Evolutionary conservation across 1,140 invertebrate genomes (phyloP), one percentile per base, ranked within the genome.

Genomic region (Dinothrombium tinctorium): DNA sequence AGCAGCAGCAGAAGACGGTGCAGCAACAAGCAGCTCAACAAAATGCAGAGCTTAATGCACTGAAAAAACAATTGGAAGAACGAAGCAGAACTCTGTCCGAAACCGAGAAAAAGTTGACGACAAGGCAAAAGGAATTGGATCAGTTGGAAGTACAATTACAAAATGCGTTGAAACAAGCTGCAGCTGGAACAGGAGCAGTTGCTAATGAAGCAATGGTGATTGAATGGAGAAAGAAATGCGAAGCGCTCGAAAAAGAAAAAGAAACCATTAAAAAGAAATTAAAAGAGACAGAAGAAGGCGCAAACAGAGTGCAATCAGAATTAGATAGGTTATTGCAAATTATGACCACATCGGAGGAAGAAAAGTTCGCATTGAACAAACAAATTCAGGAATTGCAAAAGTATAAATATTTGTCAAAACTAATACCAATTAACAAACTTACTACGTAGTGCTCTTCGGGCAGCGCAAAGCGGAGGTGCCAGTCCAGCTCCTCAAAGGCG

Each of bases 311-410:
- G 12, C 46, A 48, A 40, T 12, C 26, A 26, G 46, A 48, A 63
- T 78, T 82, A 43, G 86, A 95, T 56, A 64, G 84, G 51, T 60
- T 94, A 43, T 62, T 90, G 47, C 74, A 87, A 56, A 67, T 92
- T 26, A 74, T 94, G 53, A 81, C 90, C 64, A 86, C 87, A 71
- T 74, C 74, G 47, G 86, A 96, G 57, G 83, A 90, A 56, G 87
- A 94, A 53, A 84, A 90, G 58, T 82, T 83, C 54, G 66, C 76
- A 47, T 89, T 92, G 61, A 87, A 94, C 55, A 84, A 82, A 59
- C 73, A 79, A 58, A 90, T 94, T 47, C 74, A 79, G 64, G 84
- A 94, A 57, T 66, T 94, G 55, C 80, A 89, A 69, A 80, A 89
- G 86, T 92, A 60, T 73, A n/a, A n/a, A n/a, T n/a, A n/a, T n/a